Base-by-base conservation (phyloP, 2,888 invertebrate genomes). In the Heliconius sara region DNA sequence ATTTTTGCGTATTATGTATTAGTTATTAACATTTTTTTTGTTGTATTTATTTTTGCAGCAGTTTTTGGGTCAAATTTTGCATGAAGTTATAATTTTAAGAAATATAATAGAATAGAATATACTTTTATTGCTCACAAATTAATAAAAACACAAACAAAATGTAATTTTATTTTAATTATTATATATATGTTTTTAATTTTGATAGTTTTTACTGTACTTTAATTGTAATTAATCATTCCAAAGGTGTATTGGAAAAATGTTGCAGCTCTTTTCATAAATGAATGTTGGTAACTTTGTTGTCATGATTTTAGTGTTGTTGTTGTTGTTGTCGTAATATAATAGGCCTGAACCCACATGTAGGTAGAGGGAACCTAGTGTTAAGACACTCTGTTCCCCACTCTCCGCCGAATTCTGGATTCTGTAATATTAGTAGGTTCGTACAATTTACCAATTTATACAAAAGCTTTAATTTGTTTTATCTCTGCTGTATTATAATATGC, bases 391-490 rank as follows among this genome's bases (percentile, higher is more conserved):
- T 47, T 47, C 47, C 13, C 47, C 13, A 13, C 47, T 13, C 13
- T 47, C 13, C 47, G 47, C 47, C 43, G 12, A 12, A 12, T 47
- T 47, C 13, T 34, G 34, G 43, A 47, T 30, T 52, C 5, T 52
- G 7, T 16, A 47, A 47, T 19, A 47, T 47, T 47, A 47, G 5
- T 16, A 52, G n/a, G n/a, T 1, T 4, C n/a, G 10, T n/a, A 25
- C 1, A 52, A 52, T 74, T 34, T 74, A 74, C 74, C 74, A 78
- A 60, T 74, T n/a, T 80, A 70, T 71, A 12, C 73, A 66, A 70
- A 66, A 81, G 79, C 75, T 77, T 81, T 81, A 79, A 79, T 79
- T 81, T 79, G 72, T 77, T 77, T 79, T 67, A 77, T 71, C 77
- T 77, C 63, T 60, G 67, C 57, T 70, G 67, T 75, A 78, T 25